Percentiles rank a stretch among this genome's conserved stretches.
These are phyloP conservation scores for Caranx melampygus DNA, from an alignment of 2,113 vertebrate species.

Conservation along the genomic window DNA sequence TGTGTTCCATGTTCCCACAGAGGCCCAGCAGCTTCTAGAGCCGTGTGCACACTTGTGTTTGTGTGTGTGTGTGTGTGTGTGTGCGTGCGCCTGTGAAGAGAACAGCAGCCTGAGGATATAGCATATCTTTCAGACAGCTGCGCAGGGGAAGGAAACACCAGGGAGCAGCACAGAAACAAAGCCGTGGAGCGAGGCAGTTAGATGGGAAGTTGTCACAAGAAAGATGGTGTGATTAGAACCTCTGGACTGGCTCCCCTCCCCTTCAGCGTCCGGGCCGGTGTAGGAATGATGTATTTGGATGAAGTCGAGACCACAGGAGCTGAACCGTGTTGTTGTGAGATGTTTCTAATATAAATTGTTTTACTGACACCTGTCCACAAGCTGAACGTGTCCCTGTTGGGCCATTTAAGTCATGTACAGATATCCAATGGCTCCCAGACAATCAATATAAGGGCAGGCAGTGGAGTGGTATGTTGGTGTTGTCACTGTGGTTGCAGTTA, in stretches of 20 bases:
- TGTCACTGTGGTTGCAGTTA: no score
- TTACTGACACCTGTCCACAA: background rate
- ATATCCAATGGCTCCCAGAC: no score
- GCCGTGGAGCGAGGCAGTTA: conserved; percentile 22
- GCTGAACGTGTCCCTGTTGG: no score
- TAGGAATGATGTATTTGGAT: background rate
- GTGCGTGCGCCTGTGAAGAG: conserved; percentile 28
- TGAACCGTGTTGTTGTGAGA: background rate
- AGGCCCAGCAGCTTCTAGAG: conserved; percentile 14
- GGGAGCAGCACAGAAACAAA: conserved; percentile 37
- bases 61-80: conserved; percentile 34
- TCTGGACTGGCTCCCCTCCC: background rate
- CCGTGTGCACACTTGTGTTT: conserved; percentile 2
- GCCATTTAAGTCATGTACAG: no score
- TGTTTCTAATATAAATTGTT: background rate
- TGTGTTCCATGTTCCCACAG: conserved; percentile 46
- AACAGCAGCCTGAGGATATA: conserved; percentile 52
- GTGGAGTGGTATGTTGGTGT: no score
- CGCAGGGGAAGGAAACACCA: conserved; percentile 30
- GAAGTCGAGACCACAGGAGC: background rate
- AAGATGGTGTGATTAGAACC: conserved; percentile 21
- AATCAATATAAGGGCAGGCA: no score
- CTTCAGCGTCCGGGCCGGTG: background rate
- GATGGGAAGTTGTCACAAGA: conserved; percentile 22
- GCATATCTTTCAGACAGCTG: conserved; percentile 39